Base-by-base conservation (phyloP, 1,140 invertebrate species). In the Drosophila pectinifera region DNA sequence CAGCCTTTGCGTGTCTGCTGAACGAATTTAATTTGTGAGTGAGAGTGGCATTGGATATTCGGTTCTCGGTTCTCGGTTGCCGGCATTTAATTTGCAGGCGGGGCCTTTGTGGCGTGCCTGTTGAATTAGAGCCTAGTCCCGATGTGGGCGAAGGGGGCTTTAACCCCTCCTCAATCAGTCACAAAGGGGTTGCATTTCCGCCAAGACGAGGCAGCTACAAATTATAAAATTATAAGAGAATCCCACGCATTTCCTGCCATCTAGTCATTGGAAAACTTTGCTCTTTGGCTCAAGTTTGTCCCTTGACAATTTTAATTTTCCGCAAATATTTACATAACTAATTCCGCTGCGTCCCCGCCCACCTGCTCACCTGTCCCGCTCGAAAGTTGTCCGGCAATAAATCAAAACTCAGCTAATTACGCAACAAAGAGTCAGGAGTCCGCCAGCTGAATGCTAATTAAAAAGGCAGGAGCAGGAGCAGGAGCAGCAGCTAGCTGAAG, bases 401-500 rank as follows among this genome's bases (percentile, higher is more conserved):
- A 89, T 89, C 84, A 89, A 89, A 89, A 89, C 80, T 89, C 84
- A 89, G 80, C 84, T 89, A 89, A 89, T 89, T 89, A 89, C 84
- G 84, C 85, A 89, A 90, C 84, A 89, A 89, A 89, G 80, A 89
- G 80, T 63, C 77, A 73, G 63, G 55, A 64, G 64, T 61, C 64
- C 64, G 80, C 84, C 88, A 78, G 88, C 82, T 89, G 88, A 89
- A 89, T 89, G 57, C 72, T 63, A 84, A 74, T 55, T 80, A 64
- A 82, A 83, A 56, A 58, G 56, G 53, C 58, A 41, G 36, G 31
- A 5, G 26, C 3, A 14, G 48, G 34, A 22, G 28, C 20, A 16
- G 24, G 24, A 41, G 43, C 16, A 18, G 20, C 20, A 41, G 43
- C 42, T 18, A 49, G 56, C 34, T 16, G 41, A 48, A 64, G 39